Percentiles rank a stretch among this genome's conserved stretches.
Evolutionary conservation across 2,888 invertebrate species (phyloP).

Genomic region (Callyntrura sp.): DNA sequence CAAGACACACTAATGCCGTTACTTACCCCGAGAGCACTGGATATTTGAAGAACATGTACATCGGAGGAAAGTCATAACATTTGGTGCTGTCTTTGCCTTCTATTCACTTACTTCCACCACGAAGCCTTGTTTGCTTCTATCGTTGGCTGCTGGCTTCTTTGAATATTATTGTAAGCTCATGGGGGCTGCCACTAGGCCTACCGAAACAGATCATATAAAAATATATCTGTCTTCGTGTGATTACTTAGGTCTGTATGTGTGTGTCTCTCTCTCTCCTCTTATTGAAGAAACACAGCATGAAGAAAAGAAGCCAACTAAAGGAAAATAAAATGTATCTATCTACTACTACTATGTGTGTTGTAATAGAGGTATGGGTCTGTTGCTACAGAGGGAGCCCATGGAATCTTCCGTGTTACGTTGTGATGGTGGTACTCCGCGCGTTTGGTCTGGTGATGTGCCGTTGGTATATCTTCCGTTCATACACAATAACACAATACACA

Average conservation of each 20-base stretch:
- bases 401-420: slow-evolving; percentile 62
- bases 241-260: slow-evolving; percentile 24
- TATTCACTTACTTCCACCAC: slow-evolving; percentile 24
- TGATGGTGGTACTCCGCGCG: slow-evolving; percentile 26
- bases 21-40: slow-evolving; percentile 51
- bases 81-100: slow-evolving; percentile 48
- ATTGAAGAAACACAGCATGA: background rate
- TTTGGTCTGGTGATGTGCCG: slow-evolving; percentile 11
- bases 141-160: slow-evolving; percentile 53
- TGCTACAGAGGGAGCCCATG: background rate
- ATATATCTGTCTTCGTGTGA: slow-evolving; percentile 25
- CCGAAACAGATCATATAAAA: slow-evolving; percentile 57
- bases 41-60: slow-evolving; percentile 51
- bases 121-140: slow-evolving; percentile 43
- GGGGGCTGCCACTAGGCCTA: slow-evolving; percentile 46
- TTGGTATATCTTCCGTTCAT: slow-evolving; percentile 43
- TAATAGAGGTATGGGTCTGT: background rate
- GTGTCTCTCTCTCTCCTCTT: background rate
- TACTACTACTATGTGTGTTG: no score
- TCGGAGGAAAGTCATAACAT: slow-evolving; percentile 45
- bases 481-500: slow-evolving; percentile 34
- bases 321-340: slow-evolving; percentile 2
- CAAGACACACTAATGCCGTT: slow-evolving; percentile 42
- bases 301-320: slow-evolving; percentile 28
- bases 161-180: slow-evolving; percentile 73